Evolutionary conservation across 2,888 invertebrate species (phyloP).

Genomic region (Acrocera orbiculus): DNA sequence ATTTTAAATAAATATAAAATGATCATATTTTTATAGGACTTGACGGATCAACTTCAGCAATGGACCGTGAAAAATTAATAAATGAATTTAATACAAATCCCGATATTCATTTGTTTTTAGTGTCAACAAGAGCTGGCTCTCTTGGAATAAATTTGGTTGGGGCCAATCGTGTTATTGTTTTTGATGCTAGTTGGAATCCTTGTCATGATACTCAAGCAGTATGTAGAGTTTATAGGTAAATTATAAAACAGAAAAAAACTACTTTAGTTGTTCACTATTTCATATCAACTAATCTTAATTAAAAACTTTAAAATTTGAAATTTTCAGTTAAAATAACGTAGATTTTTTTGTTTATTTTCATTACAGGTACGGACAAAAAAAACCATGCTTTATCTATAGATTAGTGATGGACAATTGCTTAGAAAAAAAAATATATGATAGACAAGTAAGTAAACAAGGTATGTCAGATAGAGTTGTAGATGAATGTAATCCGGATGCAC

Average conservation of each 20-base stretch:
- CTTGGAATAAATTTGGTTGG: constrained; percentile 94
- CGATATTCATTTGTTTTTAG: constrained; percentile 75
- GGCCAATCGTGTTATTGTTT: constrained; percentile 91
- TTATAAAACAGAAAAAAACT: background rate
- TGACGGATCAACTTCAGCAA: constrained; percentile 87
- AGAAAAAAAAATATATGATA: constrained; percentile 94
- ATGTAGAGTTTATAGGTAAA: constrained; percentile 66
- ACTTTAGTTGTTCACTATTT: no score
- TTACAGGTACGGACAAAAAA: constrained; percentile 72
- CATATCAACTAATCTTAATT: no score
- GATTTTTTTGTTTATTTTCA: background rate
- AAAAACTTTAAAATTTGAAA: no score
- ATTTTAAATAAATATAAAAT: background rate
- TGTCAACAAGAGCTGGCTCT: constrained; percentile 92
- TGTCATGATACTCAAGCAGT: constrained; percentile 98
- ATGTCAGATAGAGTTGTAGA: constrained; percentile 97
- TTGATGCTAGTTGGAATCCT: constrained; percentile 99
- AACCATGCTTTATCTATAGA: constrained; percentile 88
- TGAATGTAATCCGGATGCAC: constrained; percentile 93
- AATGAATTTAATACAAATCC: constrained; percentile 88
- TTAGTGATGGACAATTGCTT: constrained; percentile 93
- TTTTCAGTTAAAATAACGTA: background rate
- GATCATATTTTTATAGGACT: constrained; percentile 39
- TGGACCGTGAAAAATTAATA: constrained; percentile 89
- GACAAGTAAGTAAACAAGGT: constrained; percentile 96